Percentiles rank a stretch among this genome's conserved stretches.
phyloP scores from a whole-genome alignment of 2,888 invertebrate species.

The Ormyrus rosae region DNA sequence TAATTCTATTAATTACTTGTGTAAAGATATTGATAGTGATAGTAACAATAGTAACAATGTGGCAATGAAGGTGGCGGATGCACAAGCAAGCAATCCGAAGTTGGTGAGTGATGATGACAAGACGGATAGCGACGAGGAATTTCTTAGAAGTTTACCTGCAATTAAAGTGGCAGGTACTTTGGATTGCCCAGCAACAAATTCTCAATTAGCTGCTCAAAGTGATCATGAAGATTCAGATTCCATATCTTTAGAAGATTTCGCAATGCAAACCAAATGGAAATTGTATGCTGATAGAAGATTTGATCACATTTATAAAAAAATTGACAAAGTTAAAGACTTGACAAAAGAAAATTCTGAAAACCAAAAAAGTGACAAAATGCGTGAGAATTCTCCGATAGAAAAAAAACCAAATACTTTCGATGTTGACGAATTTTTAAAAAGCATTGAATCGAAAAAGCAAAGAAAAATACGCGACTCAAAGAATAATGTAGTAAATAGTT shows the following conservation, averaged over 20 bases:
- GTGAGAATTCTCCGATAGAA: not conserved
- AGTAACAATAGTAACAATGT: not conserved
- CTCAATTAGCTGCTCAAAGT: conserved; percentile 49
- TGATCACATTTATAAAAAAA: conserved; percentile 36
- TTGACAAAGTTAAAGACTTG: not conserved
- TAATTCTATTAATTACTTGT: conserved; percentile 26
- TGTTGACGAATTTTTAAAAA: conserved; percentile 30
- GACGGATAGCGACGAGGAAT: conserved; percentile 61
- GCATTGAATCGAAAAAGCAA: conserved; percentile 16
- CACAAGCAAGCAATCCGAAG: not conserved
- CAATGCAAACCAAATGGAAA: conserved; percentile 17
- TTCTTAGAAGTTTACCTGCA: conserved; percentile 65
- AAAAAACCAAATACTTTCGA: not conserved
- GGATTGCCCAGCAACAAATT: conserved; percentile 51
- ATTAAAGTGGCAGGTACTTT: conserved; percentile 65
- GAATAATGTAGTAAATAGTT: not conserved
- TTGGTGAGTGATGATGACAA: not conserved
- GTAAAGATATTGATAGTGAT: not conserved
- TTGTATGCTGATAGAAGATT: conserved; percentile 38
- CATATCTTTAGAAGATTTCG: not conserved
- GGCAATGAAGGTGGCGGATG: not conserved
- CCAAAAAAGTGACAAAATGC: not conserved
- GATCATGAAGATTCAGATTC: conserved; percentile 33
- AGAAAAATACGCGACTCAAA: not conserved
- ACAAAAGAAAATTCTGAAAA: not conserved